phyloP scores from a whole-genome alignment of 2,113 vertebrate species.

The Emydura subglobosa region DNA sequence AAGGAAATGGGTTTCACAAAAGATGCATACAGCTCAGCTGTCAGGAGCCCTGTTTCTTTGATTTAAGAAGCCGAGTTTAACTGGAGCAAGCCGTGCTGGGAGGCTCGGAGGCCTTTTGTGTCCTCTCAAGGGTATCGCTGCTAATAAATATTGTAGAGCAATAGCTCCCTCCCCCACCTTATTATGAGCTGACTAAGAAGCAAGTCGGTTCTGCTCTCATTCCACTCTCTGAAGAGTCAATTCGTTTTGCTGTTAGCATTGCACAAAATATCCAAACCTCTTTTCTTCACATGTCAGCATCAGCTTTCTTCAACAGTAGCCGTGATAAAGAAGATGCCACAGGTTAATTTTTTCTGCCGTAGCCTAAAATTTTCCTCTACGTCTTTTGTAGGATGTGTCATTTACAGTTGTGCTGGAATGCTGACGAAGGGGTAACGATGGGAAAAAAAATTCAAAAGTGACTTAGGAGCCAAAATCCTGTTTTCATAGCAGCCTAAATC shows the following conservation, averaged over 20 bases:
- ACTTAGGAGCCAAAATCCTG: neutral
- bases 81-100: slow-evolving; percentile 7
- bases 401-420: fast-evolving
- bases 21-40: slow-evolving; percentile 67
- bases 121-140: slow-evolving; percentile 21
- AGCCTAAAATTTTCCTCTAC: neutral
- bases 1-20: slow-evolving; percentile 49
- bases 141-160: slow-evolving; percentile 32
- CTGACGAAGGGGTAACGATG: neutral
- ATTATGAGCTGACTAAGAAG: neutral
- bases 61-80: slow-evolving; percentile 55
- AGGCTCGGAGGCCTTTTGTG: slow-evolving; percentile 27
- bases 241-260: neutral
- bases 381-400: neutral
- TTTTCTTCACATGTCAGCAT: neutral
- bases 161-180: neutral
- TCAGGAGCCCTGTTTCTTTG: slow-evolving; percentile 56
- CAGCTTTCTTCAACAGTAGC: neutral
- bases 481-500: neutral
- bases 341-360: neutral
- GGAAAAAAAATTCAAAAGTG: neutral
- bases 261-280: neutral
- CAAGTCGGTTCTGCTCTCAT: neutral
- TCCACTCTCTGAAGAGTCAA: neutral
- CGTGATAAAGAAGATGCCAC: fast-evolving